Conservation (phyloP, 2,888 invertebrate genomes). For the Augiades crinisus region DNA sequence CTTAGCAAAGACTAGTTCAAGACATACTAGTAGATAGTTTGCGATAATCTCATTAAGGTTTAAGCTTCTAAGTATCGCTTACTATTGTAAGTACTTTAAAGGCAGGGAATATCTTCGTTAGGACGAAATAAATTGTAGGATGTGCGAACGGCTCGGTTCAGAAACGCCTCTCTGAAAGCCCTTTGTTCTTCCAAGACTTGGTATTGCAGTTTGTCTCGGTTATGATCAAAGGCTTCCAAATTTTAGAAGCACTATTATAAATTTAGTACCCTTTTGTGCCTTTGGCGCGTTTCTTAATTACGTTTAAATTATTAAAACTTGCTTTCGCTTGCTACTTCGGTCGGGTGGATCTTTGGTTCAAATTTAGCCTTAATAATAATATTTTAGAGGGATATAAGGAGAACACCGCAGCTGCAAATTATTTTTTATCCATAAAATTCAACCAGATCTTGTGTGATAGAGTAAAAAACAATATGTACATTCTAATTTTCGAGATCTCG, state of each 20-base stretch:
- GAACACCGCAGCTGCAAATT: no score
- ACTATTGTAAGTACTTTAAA: not conserved
- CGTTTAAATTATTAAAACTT: no score
- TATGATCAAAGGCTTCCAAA: slow-evolving; percentile 14
- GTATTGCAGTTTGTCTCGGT: not conserved
- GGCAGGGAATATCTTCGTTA: not conserved
- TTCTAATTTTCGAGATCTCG: no score
- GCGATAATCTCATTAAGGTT: slow-evolving; percentile 2
- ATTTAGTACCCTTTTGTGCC: not conserved
- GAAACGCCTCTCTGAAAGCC: slow-evolving; percentile 8
- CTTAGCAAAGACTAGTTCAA: not conserved
- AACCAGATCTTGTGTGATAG: no score
- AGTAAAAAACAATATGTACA: no score
- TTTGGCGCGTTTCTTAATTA: no score
- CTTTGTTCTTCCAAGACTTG: slow-evolving; percentile 14
- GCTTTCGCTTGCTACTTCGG: no score
- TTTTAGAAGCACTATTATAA: not conserved
- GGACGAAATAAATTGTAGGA: slow-evolving; percentile 9
- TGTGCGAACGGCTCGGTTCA: not conserved
- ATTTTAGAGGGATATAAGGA: no score
- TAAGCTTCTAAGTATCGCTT: not conserved
- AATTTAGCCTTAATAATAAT: no score
- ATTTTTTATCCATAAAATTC: no score
- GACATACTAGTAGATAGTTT: not conserved
- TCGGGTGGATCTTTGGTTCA: no score